phyloP scores from a whole-genome alignment of 2,888 invertebrate genomes.

The Drosophila longiperda region DNA sequence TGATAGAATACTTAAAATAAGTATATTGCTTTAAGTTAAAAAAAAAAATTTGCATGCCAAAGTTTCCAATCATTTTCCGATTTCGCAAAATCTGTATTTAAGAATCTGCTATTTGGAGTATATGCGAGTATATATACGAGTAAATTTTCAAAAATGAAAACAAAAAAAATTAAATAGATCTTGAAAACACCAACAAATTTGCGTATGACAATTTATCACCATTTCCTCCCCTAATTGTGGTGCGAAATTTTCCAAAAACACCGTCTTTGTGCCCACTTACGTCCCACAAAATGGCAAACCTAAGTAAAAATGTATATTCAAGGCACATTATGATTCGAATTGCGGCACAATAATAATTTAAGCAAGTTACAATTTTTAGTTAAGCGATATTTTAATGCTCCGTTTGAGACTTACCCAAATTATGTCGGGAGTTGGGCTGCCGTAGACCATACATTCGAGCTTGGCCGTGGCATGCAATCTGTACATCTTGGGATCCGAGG shows the following conservation, averaged over 20 bases:
- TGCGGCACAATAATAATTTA: not conserved
- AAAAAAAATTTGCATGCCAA: not conserved
- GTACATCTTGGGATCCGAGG: slow-evolving; percentile 88
- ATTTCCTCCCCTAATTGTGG: not conserved
- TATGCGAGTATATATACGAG: not conserved
- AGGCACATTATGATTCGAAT: not conserved
- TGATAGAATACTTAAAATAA: not conserved
- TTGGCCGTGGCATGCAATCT: slow-evolving; percentile 88
- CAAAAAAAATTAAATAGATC: not conserved
- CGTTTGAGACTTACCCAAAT: slow-evolving; percentile 88
- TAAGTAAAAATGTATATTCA: slow-evolving; percentile 11
- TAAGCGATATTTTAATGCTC: not conserved
- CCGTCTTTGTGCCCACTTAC: slow-evolving; percentile 6
- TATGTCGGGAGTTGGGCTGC: slow-evolving; percentile 91
- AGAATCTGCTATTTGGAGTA: not conserved
- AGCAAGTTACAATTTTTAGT: not conserved
- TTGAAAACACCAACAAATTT: slow-evolving; percentile 7
- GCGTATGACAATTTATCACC: slow-evolving; percentile 3
- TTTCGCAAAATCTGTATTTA: not conserved
- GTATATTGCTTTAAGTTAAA: not conserved
- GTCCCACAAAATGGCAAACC: slow-evolving; percentile 2
- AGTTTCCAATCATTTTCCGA: not conserved
- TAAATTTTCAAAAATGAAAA: not conserved
- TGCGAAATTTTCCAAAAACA: slow-evolving; percentile 6
- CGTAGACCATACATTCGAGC: slow-evolving; percentile 91